Evolutionary conservation across 1,140 invertebrate species (phyloP), one percentile per base, ranked within the genome.

Genomic region (Panagrolaimus sp.): DNA sequence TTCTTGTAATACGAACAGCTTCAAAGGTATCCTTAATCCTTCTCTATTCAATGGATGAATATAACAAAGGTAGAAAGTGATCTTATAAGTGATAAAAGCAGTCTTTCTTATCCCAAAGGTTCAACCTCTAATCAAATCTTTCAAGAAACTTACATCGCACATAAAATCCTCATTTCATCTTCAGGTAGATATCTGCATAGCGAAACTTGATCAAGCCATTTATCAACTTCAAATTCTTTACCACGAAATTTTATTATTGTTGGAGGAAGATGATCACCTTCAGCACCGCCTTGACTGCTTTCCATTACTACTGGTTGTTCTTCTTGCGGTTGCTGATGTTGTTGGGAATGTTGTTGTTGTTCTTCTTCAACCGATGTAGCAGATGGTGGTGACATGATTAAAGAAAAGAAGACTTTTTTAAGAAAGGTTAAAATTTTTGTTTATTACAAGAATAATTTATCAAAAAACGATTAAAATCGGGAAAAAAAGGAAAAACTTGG

Each of bases 131-230:
- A n/a, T n/a, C n/a, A n/a, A n/a, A n/a, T n/a, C n/a, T 28, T 65
- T 63, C 9, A 67, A 65, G 66, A 65, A 66, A 71, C 79, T 69
- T 71, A 83, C 73, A 82, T 69, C 24, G 67, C 55, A 63, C 82
- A 83, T 1, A 83, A 66, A 8, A 69, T 47, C 43, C 76, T 64
- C 62, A 82, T 82, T 26, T 83, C 69, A 26, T 70, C 70, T 65
- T 82, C 82, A 15, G 82, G 82, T 17, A 82, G 58, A 63, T 82
- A 82, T 45, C 71, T 74, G 71, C 80, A 83, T 38, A 70, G 48
- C 5, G 63, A 55, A n/a, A 77, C 82, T 21, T 73, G 67, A 24
- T 73, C 72, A 3, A 82, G 65, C 78, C 81, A 83, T 47, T 70
- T 65, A 15, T 72, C 67, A 15, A 71, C 74, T 65, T 77, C 71